Percentiles rank a stretch among this genome's conserved stretches.
Conservation (phyloP, 2,888 invertebrate genomes). For the Gari tellinella region DNA sequence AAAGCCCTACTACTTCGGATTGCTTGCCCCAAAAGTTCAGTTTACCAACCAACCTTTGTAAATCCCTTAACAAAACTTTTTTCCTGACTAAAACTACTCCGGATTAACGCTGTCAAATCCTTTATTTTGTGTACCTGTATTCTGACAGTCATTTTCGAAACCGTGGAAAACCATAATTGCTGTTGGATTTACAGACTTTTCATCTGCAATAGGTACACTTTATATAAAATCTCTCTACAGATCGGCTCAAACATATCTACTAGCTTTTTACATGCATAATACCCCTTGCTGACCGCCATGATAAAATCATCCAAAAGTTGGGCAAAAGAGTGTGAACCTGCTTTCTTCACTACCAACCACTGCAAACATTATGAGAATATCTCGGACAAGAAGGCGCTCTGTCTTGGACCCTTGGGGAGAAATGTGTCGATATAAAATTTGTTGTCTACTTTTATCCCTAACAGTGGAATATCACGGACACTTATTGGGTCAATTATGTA, state of each 20-base stretch:
- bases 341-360: slow-evolving; percentile 25
- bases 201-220: slow-evolving; percentile 16
- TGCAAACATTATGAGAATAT: slow-evolving; percentile 16
- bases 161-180: slow-evolving; percentile 23
- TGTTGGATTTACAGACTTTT: slow-evolving; percentile 31
- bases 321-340: neutral
- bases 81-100: neutral
- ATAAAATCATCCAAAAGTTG: slow-evolving; percentile 37
- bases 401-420: slow-evolving; percentile 24
- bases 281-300: slow-evolving; percentile 1
- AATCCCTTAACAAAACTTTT: slow-evolving; percentile 23
- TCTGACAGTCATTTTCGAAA: slow-evolving; percentile 27
- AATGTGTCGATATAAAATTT: slow-evolving; percentile 22
- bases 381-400: slow-evolving; percentile 28
- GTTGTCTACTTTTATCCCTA: slow-evolving; percentile 23
- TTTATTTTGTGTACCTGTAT: slow-evolving; percentile 24
- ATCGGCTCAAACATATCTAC: slow-evolving; percentile 4
- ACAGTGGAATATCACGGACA: slow-evolving; percentile 2
- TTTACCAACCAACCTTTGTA: slow-evolving; percentile 31
- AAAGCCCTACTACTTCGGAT: slow-evolving; percentile 32
- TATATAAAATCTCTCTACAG: slow-evolving; percentile 7
- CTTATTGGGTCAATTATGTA: slow-evolving; percentile 16
- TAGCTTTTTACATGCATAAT: slow-evolving; percentile 2
- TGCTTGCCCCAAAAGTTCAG: slow-evolving; percentile 29
- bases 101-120: slow-evolving; percentile 3